phyloP scores from a whole-genome alignment of 2,113 vertebrate species.

The Carassius gibelio region DNA sequence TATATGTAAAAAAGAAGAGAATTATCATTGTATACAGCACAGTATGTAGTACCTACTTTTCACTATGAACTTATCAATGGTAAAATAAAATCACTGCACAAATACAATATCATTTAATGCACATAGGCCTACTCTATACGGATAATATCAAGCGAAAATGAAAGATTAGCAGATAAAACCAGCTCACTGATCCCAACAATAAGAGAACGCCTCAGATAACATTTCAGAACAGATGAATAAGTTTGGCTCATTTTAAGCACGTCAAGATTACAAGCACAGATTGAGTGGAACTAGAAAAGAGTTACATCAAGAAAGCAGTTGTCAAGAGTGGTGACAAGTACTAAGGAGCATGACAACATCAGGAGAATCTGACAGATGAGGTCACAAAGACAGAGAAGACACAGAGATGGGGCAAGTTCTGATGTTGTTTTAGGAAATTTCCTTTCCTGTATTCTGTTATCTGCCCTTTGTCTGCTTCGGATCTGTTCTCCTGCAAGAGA shows the following conservation, averaged over 20 bases:
- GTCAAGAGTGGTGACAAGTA: conserved; percentile 20
- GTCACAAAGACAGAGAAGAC: not conserved
- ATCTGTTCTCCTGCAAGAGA: no score
- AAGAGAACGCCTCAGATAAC: not conserved
- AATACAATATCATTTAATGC: no score
- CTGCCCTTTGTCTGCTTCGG: no score
- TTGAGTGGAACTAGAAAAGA: not conserved
- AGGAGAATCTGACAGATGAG: conserved; percentile 24
- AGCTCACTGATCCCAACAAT: not conserved
- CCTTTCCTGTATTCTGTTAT: no score
- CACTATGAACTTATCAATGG: no score
- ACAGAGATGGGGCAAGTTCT: no score
- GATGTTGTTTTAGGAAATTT: not conserved
- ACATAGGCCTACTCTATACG: not conserved
- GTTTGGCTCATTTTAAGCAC: not conserved
- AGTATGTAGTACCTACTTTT: no score
- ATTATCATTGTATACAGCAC: no score
- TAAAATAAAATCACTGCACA: no score
- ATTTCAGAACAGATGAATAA: not conserved
- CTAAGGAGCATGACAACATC: conserved; percentile 12
- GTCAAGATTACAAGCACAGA: not conserved
- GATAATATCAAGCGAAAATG: not conserved
- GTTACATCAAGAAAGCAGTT: conserved; percentile 15
- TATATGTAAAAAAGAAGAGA: no score
- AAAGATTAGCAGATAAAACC: not conserved